Conservation (phyloP, 2,113 vertebrate species). For the Tangachromis dhanisi region DNA sequence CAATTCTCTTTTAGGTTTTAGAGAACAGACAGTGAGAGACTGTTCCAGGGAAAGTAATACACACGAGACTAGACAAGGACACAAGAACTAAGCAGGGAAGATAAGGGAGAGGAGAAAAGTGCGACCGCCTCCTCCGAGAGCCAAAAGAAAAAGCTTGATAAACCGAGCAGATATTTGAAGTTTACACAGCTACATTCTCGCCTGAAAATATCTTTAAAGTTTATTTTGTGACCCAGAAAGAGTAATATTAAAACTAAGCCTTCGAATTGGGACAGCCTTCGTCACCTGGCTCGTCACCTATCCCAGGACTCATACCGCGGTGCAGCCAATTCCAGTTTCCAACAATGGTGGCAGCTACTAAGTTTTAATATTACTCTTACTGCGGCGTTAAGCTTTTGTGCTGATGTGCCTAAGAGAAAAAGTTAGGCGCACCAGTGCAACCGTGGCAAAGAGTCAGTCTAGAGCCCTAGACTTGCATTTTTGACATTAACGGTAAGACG, state of each 20-base stretch:
- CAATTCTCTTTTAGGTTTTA: too few species aligned
- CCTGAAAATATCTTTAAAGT: not conserved
- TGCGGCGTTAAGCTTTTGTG: not conserved
- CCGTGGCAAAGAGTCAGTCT: not conserved
- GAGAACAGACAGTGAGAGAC: fast-evolving
- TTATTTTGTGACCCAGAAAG: not conserved
- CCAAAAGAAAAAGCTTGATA: not conserved
- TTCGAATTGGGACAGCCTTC: not conserved
- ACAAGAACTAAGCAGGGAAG: too few species aligned
- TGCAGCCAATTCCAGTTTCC: not conserved
- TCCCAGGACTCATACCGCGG: not conserved
- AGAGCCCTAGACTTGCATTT: not conserved
- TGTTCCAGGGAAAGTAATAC: too few species aligned
- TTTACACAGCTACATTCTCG: not conserved
- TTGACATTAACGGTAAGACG: not conserved
- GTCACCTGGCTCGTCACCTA: not conserved
- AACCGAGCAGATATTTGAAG: not conserved
- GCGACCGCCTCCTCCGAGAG: not conserved
- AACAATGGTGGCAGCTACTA: not conserved
- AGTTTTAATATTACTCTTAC: not conserved
- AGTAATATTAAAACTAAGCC: not conserved
- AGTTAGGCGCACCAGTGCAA: not conserved
- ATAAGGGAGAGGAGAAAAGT: not conserved
- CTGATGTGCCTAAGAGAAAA: not conserved
- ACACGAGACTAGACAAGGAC: too few species aligned